A percentile compares a stretch with the other conserved stretches of the same genome.
Evolutionary conservation across 2,113 vertebrate species (phyloP).

Genomic region (Psophia crepitans): DNA sequence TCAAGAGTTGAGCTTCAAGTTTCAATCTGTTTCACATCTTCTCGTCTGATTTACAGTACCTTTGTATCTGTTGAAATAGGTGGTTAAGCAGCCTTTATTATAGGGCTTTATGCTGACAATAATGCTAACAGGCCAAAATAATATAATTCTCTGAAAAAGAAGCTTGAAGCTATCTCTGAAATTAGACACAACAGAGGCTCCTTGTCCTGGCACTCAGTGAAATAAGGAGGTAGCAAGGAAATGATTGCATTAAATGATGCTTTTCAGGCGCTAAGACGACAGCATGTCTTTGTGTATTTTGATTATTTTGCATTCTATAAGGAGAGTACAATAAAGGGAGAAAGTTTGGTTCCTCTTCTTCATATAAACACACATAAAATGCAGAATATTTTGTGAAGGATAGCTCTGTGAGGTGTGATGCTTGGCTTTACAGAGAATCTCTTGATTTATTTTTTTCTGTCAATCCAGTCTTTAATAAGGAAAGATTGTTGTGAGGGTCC

Average conservation of each 20-base stretch:
- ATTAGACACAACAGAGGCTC: neutral
- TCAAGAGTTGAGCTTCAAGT: conserved; percentile 40
- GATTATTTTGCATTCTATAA: neutral
- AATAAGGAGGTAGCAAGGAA: neutral
- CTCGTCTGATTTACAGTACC: neutral
- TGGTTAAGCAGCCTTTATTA: conserved; percentile 27
- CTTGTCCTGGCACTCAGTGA: neutral
- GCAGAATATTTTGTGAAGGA: neutral
- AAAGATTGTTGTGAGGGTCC: neutral
- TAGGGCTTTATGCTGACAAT: neutral
- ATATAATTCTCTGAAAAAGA: neutral
- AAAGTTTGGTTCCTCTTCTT: neutral
- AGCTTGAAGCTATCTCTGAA: neutral
- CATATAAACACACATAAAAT: neutral
- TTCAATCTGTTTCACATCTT: conserved; percentile 37
- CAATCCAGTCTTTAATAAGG: neutral
- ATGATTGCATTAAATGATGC: neutral
- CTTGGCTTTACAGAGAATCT: neutral
- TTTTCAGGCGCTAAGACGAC: neutral
- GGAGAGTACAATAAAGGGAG: neutral
- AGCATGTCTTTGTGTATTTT: neutral
- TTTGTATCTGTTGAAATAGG: conserved; percentile 4
- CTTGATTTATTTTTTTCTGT: neutral
- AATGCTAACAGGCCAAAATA: neutral
- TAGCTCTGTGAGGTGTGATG: neutral